A percentile compares a stretch with the other conserved stretches of the same genome.
phyloP scores from a whole-genome alignment of 1,140 invertebrate species.

The Lethocerus indicus region DNA sequence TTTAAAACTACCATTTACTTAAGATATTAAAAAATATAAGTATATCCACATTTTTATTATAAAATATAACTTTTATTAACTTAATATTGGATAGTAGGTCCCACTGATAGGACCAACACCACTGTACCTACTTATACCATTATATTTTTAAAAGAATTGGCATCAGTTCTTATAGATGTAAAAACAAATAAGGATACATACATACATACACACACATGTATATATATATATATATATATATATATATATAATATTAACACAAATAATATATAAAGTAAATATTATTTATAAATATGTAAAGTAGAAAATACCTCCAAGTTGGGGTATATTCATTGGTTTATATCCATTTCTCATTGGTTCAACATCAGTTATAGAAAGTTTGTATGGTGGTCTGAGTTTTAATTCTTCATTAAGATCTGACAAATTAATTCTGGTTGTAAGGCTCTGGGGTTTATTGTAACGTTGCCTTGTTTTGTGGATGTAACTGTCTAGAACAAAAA shows the following conservation, averaged over 20 bases:
- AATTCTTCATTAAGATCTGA: conserved; percentile 25
- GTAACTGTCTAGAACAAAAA: conserved; percentile 22
- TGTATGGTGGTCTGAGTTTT: conserved; percentile 23
- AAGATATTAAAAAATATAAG: background rate
- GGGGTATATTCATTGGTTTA: conserved; percentile 10
- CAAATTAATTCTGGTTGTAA: conserved; percentile 25
- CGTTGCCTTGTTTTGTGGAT: conserved; percentile 25
- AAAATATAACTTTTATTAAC: too few species aligned
- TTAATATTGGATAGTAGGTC: too few species aligned
- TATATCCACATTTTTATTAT: too few species aligned
- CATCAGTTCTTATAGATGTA: too few species aligned
- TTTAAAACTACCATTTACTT: background rate
- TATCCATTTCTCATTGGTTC: conserved; percentile 19
- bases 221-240: too few species aligned
- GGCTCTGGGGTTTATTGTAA: conserved; percentile 26
- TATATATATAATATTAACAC: too few species aligned
- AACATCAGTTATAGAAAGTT: conserved; percentile 22
- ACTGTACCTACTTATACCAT: too few species aligned
- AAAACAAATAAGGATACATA: too few species aligned
- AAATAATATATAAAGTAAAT: too few species aligned
- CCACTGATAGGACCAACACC: too few species aligned
- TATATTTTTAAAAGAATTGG: too few species aligned
- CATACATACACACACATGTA: too few species aligned
- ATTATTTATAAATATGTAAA: background rate
- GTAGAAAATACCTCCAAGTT: conserved; percentile 15